Percentiles rank a stretch among this genome's conserved stretches.
These are phyloP conservation scores for Centropristis striata DNA, from an alignment of 2,113 vertebrate species.

Conservation along the genomic window DNA sequence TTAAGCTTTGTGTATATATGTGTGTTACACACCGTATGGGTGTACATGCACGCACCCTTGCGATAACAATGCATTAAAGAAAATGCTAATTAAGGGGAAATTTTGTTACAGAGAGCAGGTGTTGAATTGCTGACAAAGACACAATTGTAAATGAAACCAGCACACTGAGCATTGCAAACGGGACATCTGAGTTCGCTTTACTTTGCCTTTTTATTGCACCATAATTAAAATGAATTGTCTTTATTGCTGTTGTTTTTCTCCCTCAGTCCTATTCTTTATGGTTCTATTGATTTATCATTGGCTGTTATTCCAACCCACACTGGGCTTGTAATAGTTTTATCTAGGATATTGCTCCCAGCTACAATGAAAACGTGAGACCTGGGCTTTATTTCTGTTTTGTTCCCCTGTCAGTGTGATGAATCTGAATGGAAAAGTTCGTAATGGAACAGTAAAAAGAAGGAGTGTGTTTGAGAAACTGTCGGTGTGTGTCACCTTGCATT, in stretches of 20 bases:
- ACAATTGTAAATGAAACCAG: slow-evolving; percentile 55
- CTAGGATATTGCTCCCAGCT: slow-evolving; percentile 41
- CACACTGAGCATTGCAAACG: slow-evolving; percentile 45
- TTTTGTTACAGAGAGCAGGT: slow-evolving; percentile 69
- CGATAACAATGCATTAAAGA: slow-evolving; percentile 39
- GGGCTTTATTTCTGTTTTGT: slow-evolving; percentile 55
- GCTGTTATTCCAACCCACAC: slow-evolving; percentile 65
- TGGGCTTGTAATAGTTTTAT: slow-evolving; percentile 67
- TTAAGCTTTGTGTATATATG: background rate
- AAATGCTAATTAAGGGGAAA: slow-evolving; percentile 58
- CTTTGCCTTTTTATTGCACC: slow-evolving; percentile 66
- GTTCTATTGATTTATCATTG: slow-evolving; percentile 74
- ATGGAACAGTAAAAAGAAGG: slow-evolving; percentile 18
- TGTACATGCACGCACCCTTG: background rate
- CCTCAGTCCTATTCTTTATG: slow-evolving; percentile 58
- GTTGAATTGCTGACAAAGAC: slow-evolving; percentile 74
- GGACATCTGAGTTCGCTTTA: slow-evolving; percentile 54
- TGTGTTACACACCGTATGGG: background rate
- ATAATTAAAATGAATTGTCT: slow-evolving; percentile 79
- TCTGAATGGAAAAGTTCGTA: slow-evolving; percentile 39
- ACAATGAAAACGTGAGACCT: slow-evolving; percentile 47
- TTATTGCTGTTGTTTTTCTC: slow-evolving; percentile 62
- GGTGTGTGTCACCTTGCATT: slow-evolving; percentile 42
- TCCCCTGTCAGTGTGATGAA: slow-evolving; percentile 40
- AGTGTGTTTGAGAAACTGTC: slow-evolving; percentile 28